These are phyloP conservation scores for Oegoconia quadripuncta DNA, from an alignment of 2,888 invertebrate genomes.

Conservation along the genomic window DNA sequence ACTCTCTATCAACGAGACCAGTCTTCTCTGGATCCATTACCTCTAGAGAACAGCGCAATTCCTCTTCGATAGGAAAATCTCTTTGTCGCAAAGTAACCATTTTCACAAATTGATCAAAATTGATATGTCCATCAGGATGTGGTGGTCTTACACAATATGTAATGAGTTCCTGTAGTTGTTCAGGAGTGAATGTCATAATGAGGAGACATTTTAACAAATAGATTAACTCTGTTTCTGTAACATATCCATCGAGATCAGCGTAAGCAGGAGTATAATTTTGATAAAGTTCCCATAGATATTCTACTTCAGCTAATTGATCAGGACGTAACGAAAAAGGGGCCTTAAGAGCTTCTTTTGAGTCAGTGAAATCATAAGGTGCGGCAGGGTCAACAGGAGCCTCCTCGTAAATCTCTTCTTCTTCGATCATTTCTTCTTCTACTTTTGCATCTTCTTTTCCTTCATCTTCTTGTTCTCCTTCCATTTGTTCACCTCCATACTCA, in stretches of 20 bases:
- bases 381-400: constrained; percentile 65
- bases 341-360: constrained; percentile 57
- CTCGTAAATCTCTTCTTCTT: constrained; percentile 48
- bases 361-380: constrained; percentile 57
- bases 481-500: constrained; percentile 31
- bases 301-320: constrained; percentile 64
- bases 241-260: constrained; percentile 52
- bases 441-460: constrained; percentile 30
- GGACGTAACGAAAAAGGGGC: constrained; percentile 52
- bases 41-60: constrained; percentile 52
- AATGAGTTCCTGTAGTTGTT: constrained; percentile 60
- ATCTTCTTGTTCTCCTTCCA: constrained; percentile 20
- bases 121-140: constrained; percentile 59
- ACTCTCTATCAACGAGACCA: constrained; percentile 51
- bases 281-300: constrained; percentile 60
- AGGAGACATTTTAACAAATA: constrained; percentile 63
- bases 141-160: constrained; percentile 56
- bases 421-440: constrained; percentile 36
- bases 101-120: constrained; percentile 58
- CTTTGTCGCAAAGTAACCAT: constrained; percentile 62
- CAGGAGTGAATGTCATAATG: constrained; percentile 58
- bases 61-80: constrained; percentile 55
- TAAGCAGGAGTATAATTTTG: constrained; percentile 68
- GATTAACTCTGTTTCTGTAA: constrained; percentile 60
- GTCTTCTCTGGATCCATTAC: constrained; percentile 51